Conservation (phyloP, 2,113 vertebrate species). For the Myotis davidii region DNA sequence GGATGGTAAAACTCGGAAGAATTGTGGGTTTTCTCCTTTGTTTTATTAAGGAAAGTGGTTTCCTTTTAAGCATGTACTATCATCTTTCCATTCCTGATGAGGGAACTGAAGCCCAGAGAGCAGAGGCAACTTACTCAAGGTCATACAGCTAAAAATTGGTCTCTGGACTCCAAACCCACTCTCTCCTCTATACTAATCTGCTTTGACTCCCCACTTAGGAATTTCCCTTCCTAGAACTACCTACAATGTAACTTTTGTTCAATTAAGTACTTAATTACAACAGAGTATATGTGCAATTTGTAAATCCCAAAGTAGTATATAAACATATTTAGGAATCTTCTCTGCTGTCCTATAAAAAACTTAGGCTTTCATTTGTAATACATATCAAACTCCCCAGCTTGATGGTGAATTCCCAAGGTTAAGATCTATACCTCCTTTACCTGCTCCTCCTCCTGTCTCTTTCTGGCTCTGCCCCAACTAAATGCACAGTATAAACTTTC, state of each 20-base stretch:
- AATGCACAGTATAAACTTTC: slow-evolving; percentile 24
- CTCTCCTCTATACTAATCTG: slow-evolving; percentile 1
- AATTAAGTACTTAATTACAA: slow-evolving; percentile 40
- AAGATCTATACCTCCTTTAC: background rate
- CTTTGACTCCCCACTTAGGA: slow-evolving; percentile 10
- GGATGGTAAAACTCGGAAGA: slow-evolving; percentile 8
- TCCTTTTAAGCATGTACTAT: slow-evolving; percentile 42
- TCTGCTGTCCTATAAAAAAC: slow-evolving; percentile 41
- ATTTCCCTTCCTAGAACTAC: slow-evolving; percentile 42
- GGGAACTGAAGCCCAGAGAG: slow-evolving; percentile 23
- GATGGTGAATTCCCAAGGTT: slow-evolving; percentile 9
- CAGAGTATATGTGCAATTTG: background rate
- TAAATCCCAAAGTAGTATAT: slow-evolving; percentile 54
- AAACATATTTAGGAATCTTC: slow-evolving; percentile 46
- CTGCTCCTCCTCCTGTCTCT: slow-evolving; percentile 10
- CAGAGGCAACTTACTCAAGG: slow-evolving; percentile 32
- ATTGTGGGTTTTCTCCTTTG: slow-evolving; percentile 6
- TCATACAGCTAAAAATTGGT: slow-evolving; percentile 12
- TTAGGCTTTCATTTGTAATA: slow-evolving; percentile 45
- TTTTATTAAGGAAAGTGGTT: slow-evolving; percentile 14
- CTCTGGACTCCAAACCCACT: slow-evolving; percentile 26
- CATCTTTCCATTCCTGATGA: slow-evolving; percentile 35
- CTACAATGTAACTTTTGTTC: slow-evolving; percentile 50
- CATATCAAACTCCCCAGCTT: slow-evolving; percentile 1
- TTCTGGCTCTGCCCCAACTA: background rate